phyloP scores from a whole-genome alignment of 2,113 vertebrate species.

The Tragulus kanchil region DNA sequence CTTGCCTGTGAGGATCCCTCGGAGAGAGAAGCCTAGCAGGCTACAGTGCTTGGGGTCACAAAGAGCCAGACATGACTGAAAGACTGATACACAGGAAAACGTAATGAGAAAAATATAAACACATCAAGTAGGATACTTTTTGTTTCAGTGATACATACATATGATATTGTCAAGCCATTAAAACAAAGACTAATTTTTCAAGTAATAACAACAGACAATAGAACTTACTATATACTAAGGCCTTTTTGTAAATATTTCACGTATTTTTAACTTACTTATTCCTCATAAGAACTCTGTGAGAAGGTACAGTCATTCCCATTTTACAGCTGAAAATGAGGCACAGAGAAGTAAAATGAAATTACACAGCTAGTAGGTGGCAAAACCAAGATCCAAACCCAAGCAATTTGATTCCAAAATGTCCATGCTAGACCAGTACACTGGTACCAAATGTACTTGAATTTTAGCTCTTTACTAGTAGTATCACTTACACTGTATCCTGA shows the following conservation, averaged over 20 bases:
- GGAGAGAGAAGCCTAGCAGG: not conserved
- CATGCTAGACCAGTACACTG: not conserved
- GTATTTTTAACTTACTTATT: slow-evolving; percentile 6
- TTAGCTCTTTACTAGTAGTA: not conserved
- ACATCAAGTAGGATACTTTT: not conserved
- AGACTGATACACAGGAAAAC: not conserved
- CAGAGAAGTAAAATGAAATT: slow-evolving; percentile 4
- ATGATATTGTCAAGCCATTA: not conserved
- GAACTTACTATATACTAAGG: slow-evolving; percentile 14
- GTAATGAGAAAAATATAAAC: slow-evolving; percentile 44
- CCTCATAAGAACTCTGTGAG: not conserved
- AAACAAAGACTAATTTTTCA: slow-evolving; percentile 49
- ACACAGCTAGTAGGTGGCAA: slow-evolving; percentile 5
- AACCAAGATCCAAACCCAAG: slow-evolving; percentile 8
- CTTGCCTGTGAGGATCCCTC: not conserved
- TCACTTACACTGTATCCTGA: not conserved
- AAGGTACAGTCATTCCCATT: not conserved
- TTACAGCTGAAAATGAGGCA: slow-evolving; percentile 41
- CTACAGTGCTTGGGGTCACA: not conserved
- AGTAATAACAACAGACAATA: not conserved
- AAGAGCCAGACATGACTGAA: not conserved
- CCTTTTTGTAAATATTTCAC: not conserved
- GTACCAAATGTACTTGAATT: not conserved
- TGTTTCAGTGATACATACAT: not conserved
- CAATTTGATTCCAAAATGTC: not conserved